These are phyloP conservation scores for Strigamia transsilvanica DNA, from an alignment of 2,888 invertebrate genomes.

Conservation along the genomic window DNA sequence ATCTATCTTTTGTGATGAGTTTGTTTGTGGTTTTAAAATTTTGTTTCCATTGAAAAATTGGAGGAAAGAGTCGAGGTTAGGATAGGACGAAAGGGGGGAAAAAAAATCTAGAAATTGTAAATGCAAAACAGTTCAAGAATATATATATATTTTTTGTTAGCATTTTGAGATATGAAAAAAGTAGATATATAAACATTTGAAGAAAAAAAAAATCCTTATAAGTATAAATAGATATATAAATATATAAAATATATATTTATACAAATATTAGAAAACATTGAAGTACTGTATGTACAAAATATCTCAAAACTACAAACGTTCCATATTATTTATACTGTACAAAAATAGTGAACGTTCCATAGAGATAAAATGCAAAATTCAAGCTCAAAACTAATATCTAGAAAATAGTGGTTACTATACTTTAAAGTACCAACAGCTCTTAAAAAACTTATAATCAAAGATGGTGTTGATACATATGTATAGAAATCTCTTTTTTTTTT, in stretches of 20 bases:
- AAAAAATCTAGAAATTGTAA: conserved; percentile 43
- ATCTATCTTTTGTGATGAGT: background rate
- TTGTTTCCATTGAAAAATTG: conserved; percentile 26
- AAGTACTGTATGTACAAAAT: background rate
- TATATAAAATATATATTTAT: conserved; percentile 31
- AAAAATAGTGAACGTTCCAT: conserved; percentile 49
- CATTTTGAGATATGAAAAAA: background rate
- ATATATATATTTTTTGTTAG: background rate
- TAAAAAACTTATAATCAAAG: background rate
- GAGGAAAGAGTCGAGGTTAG: conserved; percentile 1
- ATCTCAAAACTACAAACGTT: conserved; percentile 35
- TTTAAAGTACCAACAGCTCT: conserved; percentile 4
- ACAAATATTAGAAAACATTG: conserved; percentile 14
- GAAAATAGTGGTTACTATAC: conserved; percentile 34
- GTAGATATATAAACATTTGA: background rate
- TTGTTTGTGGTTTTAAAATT: conserved; percentile 12
- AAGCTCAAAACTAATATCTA: conserved; percentile 43
- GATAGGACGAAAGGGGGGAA: conserved; percentile 35
- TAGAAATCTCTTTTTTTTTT: background rate
- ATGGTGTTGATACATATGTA: background rate
- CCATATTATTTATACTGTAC: conserved; percentile 4
- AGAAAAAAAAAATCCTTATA: conserved; percentile 21
- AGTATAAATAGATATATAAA: background rate
- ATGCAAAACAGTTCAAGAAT: conserved; percentile 42
- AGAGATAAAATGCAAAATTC: conserved; percentile 46